Evolutionary conservation across 2,888 invertebrate species (phyloP).

Genomic region (Thelaira solivaga): DNA sequence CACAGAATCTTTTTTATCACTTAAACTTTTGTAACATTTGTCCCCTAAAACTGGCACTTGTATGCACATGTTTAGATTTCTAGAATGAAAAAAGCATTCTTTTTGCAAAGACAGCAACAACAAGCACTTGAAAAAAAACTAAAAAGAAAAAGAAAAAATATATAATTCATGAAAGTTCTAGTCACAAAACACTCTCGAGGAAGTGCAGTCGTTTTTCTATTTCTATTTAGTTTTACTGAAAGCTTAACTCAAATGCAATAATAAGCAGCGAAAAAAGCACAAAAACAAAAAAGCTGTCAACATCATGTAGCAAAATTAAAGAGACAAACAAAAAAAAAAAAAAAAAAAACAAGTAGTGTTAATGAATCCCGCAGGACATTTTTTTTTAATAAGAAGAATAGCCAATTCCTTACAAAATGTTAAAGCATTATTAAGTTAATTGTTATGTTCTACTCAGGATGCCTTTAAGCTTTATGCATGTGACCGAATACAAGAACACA

Average conservation of each 20-base stretch:
- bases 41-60: conserved; percentile 29
- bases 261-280: conserved; percentile 42
- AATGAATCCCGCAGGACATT: conserved; percentile 59
- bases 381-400: conserved; percentile 12
- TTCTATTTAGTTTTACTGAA: neutral
- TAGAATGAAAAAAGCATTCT: neutral
- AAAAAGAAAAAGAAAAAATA: no score
- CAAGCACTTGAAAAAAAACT: neutral
- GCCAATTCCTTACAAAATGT: conserved; percentile 11
- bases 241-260: conserved; percentile 32
- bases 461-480: conserved; percentile 26
- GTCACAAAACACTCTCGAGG: conserved; percentile 23
- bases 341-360: no score
- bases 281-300: conserved; percentile 46
- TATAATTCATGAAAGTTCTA: conserved; percentile 10
- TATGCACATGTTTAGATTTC: conserved; percentile 17
- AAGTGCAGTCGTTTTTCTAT: conserved; percentile 16
- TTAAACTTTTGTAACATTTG: conserved; percentile 47
- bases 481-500: neutral
- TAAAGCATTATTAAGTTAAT: conserved; percentile 46
- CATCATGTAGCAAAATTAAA: conserved; percentile 52
- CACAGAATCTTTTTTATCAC: conserved; percentile 30
- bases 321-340: no score
- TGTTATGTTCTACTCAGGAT: conserved; percentile 26
- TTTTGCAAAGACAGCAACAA: neutral